Evolutionary conservation across 2,113 vertebrate species (phyloP).

Genomic region (Vulpes lagopus): DNA sequence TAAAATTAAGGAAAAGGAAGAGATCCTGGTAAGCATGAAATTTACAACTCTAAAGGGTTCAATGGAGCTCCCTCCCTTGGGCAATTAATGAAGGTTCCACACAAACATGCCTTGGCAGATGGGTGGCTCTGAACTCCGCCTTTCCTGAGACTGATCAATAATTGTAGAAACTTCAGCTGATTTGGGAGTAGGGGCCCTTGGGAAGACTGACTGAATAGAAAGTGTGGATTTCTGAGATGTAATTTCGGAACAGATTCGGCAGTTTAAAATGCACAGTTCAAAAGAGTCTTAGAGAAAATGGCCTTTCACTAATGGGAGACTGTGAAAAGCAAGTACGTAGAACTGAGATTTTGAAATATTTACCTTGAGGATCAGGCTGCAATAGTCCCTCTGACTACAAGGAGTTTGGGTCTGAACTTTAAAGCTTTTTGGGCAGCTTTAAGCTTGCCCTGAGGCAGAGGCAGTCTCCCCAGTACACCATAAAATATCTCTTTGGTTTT

Average conservation of each 20-base stretch:
- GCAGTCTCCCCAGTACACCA: not conserved
- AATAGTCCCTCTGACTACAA: conserved; percentile 34
- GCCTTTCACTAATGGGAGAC: conserved; percentile 1
- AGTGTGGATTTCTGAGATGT: not conserved
- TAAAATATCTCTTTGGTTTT: conserved; percentile 66
- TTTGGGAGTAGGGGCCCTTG: not conserved
- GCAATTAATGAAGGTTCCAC: conserved; percentile 11
- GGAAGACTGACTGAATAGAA: not conserved
- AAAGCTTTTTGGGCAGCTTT: conserved; percentile 5
- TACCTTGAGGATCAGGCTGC: conserved; percentile 7
- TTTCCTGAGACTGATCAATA: conserved; percentile 41
- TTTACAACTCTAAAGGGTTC: conserved; percentile 54
- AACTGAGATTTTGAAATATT: conserved; percentile 45
- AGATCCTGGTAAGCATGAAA: conserved; percentile 61
- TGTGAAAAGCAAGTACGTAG: not conserved
- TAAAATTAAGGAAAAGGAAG: conserved; percentile 58
- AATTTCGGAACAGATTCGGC: conserved; percentile 29
- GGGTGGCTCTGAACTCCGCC: not conserved
- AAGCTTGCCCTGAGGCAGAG: not conserved
- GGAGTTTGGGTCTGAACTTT: conserved; percentile 6
- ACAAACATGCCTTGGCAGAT: not conserved
- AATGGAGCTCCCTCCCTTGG: not conserved
- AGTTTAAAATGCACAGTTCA: not conserved
- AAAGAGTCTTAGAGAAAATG: conserved; percentile 25
- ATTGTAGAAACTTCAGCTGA: not conserved